Percentiles rank a stretch among this genome's conserved stretches.
phyloP scores from a whole-genome alignment of 2,797 vertebrate genomes.

The Benthosema pterotum region DNA sequence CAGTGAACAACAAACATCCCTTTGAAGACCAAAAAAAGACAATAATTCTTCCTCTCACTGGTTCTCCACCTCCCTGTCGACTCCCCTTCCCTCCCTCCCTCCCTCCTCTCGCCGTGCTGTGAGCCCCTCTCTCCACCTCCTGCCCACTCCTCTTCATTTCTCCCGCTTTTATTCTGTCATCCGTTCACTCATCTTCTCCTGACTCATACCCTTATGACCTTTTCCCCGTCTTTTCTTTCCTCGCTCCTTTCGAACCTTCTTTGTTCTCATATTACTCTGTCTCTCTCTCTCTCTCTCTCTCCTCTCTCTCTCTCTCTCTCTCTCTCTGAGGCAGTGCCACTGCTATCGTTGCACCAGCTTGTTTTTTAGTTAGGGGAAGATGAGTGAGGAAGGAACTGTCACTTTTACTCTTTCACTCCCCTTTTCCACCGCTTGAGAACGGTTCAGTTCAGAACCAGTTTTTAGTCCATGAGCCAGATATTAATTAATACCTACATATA shows the following conservation, averaged over 20 bases:
- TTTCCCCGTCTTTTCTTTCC: not conserved
- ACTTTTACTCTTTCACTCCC: no score
- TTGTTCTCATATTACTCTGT: slow-evolving; percentile 34
- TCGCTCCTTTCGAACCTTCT: slow-evolving; percentile 33
- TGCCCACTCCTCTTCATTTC: slow-evolving; percentile 18
- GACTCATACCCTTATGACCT: slow-evolving; percentile 25
- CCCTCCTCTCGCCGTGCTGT: not conserved
- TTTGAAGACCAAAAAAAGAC: slow-evolving; percentile 10
- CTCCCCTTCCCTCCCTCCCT: slow-evolving; percentile 12
- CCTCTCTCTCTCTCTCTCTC: not conserved
- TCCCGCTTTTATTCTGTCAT: slow-evolving; percentile 21
- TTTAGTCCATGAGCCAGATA: no score
- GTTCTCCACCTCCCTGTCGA: not conserved
- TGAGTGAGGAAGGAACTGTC: no score
- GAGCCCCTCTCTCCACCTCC: slow-evolving; percentile 24
- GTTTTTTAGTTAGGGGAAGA: not conserved
- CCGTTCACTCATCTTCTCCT: slow-evolving; percentile 35
- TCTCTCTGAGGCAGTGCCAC: not conserved
- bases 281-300: not conserved
- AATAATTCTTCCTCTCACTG: slow-evolving; percentile 22
- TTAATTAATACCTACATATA: no score
- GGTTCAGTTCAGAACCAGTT: no score
- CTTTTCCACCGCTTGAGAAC: no score
- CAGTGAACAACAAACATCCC: slow-evolving; percentile 23
- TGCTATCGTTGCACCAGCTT: no score